Base-by-base conservation (phyloP, 64 coral and sea anemone genomes). In the Pocillopora damicornis region DNA sequence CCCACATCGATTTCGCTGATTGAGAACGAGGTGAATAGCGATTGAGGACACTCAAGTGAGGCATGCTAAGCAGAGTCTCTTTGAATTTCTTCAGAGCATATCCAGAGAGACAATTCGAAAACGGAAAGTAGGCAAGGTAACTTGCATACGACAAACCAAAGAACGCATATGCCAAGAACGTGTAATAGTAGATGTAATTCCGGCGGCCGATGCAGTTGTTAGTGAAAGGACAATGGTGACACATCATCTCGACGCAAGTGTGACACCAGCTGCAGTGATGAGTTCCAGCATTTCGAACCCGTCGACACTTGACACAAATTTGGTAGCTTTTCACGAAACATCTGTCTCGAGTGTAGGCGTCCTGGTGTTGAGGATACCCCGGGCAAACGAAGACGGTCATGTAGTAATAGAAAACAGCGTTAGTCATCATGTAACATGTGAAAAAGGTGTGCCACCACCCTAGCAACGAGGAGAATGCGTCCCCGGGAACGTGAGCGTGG, bases 141-240 rank as follows among this genome's bases (percentile, higher is more conserved):
- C 77, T 87, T 11, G 97, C 93, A 58, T 95, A 99, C 34, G 88
- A 69, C 65, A 99, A 79, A 0, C 97, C 97, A 77, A 95, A 83
- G 61, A 92, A 90, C 1, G 93, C 90, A 87, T 93, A 95, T 23
- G 42, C 30, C 61, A 99, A 58, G 76, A 95, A 95, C 1, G 90
- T 83, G 78, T 93, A 95, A 23, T 95, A 99, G 81, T 99, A 95
- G 0, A 88, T 64, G 59, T 99, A 99, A 63, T 99, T 99, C 34
- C 89, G 86, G 59, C 92, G 83, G 1, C 97, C 97, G 20, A 99
- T 89, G 80, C 97, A 99, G 85, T 99, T 99, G 75, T 99, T 99
- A 7, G 97, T 99, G 65, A 99, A 99, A 10, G 97, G 97, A 59
- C 97, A 99, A 37, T 99, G 97, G 60, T 99, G 97, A 58, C 97